Evolutionary conservation across 1,140 invertebrate genomes (phyloP), one percentile per base, ranked within the genome.

Genomic region (Achroia grisella): DNA sequence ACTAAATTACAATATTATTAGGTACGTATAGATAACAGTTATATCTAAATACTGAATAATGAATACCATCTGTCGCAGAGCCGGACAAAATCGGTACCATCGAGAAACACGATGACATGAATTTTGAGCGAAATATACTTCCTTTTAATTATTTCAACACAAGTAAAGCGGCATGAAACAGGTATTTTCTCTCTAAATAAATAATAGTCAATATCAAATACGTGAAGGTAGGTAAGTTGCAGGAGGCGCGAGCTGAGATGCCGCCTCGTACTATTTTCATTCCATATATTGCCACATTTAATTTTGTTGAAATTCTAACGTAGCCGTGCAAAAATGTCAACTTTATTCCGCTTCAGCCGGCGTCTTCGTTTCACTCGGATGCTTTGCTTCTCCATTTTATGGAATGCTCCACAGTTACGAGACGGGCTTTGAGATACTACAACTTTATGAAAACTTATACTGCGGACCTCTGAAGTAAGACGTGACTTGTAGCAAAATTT

Each of bases 301-400:
- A 85, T 85, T 82, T 85, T 61, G 73, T 75, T 82, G 81, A 85
- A 85, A 85, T 80, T 85, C 78, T 73, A 77, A 72, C 71, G 77
- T 78, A 81, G 78, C 81, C 79, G 82, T 79, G 75, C 81, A 85
- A 85, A 85, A 85, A 85, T 85, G 78, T 82, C 78, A 85, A 85
- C 76, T 82, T 78, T 81, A 80, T 85, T 85, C 77, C 71, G 72
- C 78, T 59, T 78, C 77, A 79, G 72, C 76, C 76, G 39, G 58
- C 67, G 71, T 68, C 68, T 72, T 66, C 79, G 67, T 79, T 83
- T 74, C 75, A 76, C 65, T 77, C 68, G 62, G 69, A 70, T 77
- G 75, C 76, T 70, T 77, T 63, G 67, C 71, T 76, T 68, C 77
- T 73, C 74, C 76, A 79, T 84, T 82, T 82, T 82, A 73, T 65